These are phyloP conservation scores for Crioceris asparagi DNA, from an alignment of 2,888 invertebrate species.

Conservation along the genomic window DNA sequence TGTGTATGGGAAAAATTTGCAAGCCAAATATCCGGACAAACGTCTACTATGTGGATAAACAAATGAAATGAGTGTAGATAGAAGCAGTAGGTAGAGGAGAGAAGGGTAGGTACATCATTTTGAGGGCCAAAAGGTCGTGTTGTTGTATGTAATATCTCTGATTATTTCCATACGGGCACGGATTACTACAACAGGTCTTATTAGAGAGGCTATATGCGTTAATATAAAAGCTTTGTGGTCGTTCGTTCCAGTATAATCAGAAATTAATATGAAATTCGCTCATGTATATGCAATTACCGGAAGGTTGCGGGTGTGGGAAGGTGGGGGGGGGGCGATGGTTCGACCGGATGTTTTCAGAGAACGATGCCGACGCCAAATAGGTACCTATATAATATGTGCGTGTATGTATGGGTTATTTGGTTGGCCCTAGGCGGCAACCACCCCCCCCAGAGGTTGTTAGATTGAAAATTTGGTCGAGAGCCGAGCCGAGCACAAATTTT, in stretches of 20 bases:
- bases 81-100: too few species aligned
- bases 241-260: constrained; percentile 41
- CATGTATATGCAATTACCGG: constrained; percentile 41
- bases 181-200: constrained; percentile 40
- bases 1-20: constrained; percentile 26
- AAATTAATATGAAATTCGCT: constrained; percentile 43
- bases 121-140: too few species aligned
- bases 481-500: too few species aligned
- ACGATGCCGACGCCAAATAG: constrained; percentile 23
- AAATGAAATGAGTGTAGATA: too few species aligned
- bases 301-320: background rate
- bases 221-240: constrained; percentile 42
- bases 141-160: constrained; percentile 34
- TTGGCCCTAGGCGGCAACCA: too few species aligned
- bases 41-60: too few species aligned
- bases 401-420: constrained; percentile 10
- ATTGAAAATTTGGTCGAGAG: too few species aligned
- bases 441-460: too few species aligned
- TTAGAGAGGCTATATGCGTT: constrained; percentile 34
- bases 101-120: too few species aligned
- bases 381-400: constrained; percentile 19
- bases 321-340: background rate
- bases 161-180: constrained; percentile 37
- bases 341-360: constrained; percentile 34
- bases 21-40: constrained; percentile 22